Evolutionary conservation across 2,113 vertebrate genomes (phyloP), one percentile per base, ranked within the genome.

Genomic region (Toxotes chatareus): DNA sequence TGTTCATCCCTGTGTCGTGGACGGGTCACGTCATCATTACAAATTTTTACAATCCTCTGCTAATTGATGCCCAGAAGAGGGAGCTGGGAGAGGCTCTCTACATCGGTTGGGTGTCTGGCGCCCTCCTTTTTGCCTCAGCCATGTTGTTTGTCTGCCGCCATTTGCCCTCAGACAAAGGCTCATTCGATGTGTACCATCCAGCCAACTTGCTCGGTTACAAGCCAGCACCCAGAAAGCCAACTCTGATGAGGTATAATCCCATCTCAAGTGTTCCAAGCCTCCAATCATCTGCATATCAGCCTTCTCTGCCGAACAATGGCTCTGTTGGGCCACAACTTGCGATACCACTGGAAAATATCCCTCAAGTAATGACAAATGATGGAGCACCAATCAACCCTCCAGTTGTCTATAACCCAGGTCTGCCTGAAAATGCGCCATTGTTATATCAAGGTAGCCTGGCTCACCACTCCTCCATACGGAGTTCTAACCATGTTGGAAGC

Each of bases 31-130:
- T 91, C 53, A 95, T 96, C 89, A 93, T 96, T 51, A 90, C 55
- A 17, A 92, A 96, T 73, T 95, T 95, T 82, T 96, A 96, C 83
- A 94, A 96, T 83, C 92, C 94, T 1, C 66, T 95, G 76, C 86
- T 96, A 16, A 85, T 93, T 2, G 93, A 95, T n/a, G 95, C 94
- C 19, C 86, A 95, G 79, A 94, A 93, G 55, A 90, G 94, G 40
- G 95, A 96, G 90, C 89, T 96, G 7, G 96, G 96, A 34, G 94
- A 95, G 34, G 95, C 95, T 2, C 94, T 96, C 4, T 96, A 95
- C 88, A 88, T 96, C 1, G 96, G 95, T 14, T 96, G 95, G 96
- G 90, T 95, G 61, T 89, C 95, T 0, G 88, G 93, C 0, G 93
- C 84, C 7, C 67, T 95, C 53, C 93, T 96, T n/a, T 92, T 95